Evolutionary conservation across 2,797 vertebrate genomes (phyloP).

Genomic region (Aeoliscus strigatus): DNA sequence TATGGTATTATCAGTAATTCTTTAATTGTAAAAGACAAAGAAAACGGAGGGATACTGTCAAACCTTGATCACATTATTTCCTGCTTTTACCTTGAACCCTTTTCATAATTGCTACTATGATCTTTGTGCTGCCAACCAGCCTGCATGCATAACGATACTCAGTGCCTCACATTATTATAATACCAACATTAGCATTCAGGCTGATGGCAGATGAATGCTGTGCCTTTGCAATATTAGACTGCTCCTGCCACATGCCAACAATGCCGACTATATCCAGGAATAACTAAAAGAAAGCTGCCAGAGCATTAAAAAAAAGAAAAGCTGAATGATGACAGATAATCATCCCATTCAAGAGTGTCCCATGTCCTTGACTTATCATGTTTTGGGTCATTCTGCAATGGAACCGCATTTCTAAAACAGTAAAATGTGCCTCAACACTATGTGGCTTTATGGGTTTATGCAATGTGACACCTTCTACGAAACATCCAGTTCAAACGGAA

Average conservation of each 20-base stretch:
- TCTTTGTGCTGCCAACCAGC: conserved; percentile 9
- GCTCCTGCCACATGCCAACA: conserved; percentile 34
- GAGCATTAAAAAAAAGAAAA: conserved; percentile 34
- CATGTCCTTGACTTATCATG: conserved; percentile 22
- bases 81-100: no score
- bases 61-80: no score
- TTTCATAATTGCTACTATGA: not conserved
- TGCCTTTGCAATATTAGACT: conserved; percentile 32
- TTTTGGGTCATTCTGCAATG: not conserved
- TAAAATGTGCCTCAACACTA: not conserved
- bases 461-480: no score
- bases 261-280: conserved; percentile 7
- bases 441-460: no score
- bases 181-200: conserved; percentile 51
- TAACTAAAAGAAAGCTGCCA: conserved; percentile 8
- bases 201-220: conserved; percentile 53
- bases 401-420: conserved; percentile 3
- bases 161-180: conserved; percentile 32
- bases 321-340: conserved; percentile 14
- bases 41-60: no score
- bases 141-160: conserved; percentile 15
- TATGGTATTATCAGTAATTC: not conserved
- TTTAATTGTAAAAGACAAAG: no score
- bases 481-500: not conserved
- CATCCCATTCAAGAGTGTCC: conserved; percentile 7